Evolutionary conservation across 2,113 vertebrate species (phyloP).

Genomic region (Daphoenositta chrysoptera): DNA sequence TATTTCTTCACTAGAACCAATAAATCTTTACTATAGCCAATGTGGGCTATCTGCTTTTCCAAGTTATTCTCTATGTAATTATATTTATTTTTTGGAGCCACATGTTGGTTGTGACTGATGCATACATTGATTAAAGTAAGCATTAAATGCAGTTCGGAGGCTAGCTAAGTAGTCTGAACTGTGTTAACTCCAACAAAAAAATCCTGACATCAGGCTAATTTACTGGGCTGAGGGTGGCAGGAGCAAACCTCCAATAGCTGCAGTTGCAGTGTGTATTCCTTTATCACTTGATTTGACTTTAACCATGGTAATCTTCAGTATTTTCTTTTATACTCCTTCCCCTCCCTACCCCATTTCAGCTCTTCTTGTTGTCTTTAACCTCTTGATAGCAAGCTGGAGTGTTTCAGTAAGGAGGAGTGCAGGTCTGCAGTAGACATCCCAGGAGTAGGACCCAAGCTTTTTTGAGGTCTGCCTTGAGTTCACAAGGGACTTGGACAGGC

Average conservation of each 20-base stretch:
- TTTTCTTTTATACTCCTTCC: neutral
- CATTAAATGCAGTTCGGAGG: neutral
- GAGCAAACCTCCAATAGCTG: neutral
- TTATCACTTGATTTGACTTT: neutral
- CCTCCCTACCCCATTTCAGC: neutral
- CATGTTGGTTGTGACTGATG: neutral
- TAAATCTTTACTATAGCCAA: neutral
- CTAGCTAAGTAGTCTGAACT: neutral
- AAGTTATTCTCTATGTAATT: neutral
- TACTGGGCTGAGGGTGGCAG: neutral
- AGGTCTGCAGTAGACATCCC: neutral
- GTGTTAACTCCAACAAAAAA: neutral
- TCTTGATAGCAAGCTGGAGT: neutral
- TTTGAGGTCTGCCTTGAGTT: neutral
- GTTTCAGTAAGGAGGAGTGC: neutral
- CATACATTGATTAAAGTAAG: neutral
- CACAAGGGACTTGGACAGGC: neutral
- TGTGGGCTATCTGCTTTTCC: neutral
- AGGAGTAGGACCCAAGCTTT: neutral
- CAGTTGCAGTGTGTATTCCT: neutral
- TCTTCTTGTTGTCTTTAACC: neutral
- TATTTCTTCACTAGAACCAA: neutral
- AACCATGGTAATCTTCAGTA: neutral
- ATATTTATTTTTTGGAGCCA: neutral
- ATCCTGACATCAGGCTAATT: neutral